Percentiles rank a stretch among this genome's conserved stretches.
phyloP scores from a whole-genome alignment of 2,797 vertebrate species.

The Onychomys torridus region DNA sequence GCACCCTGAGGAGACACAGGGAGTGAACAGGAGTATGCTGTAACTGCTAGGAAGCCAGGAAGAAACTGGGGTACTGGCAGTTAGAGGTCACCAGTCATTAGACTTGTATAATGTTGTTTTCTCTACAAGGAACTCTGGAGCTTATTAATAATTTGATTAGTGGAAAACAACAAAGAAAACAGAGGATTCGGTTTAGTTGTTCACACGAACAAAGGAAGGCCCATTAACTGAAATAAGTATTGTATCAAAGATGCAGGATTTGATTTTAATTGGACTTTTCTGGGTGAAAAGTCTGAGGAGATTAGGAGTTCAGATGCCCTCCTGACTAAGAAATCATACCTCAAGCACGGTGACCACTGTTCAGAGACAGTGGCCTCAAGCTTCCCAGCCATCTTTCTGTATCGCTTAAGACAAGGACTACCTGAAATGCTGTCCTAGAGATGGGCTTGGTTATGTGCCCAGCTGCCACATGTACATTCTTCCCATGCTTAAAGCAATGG shows the following conservation, averaged over 20 bases:
- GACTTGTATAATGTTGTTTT: not conserved
- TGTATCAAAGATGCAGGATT: conserved; percentile 58
- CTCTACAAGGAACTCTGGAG: not conserved
- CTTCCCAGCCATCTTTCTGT: not conserved
- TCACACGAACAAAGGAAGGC: conserved; percentile 15
- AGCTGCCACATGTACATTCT: not conserved
- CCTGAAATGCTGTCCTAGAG: not conserved
- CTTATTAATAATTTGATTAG: not conserved
- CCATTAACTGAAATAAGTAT: conserved; percentile 60
- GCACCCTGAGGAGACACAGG: not conserved
- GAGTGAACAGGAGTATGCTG: not conserved
- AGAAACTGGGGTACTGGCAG: not conserved
- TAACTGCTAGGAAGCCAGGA: not conserved
- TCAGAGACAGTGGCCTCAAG: not conserved
- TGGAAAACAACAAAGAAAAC: not conserved
- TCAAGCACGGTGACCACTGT: not conserved
- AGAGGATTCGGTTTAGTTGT: not conserved
- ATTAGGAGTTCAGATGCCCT: conserved; percentile 50
- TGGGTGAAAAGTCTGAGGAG: conserved; percentile 43
- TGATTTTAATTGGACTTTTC: conserved; percentile 48
- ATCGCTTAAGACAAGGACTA: not conserved
- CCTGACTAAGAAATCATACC: not conserved
- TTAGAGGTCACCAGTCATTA: not conserved
- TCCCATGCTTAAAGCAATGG: not conserved
- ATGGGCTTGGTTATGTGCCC: not conserved